phyloP scores from a whole-genome alignment of 1,140 invertebrate genomes.

The Drepana arcuata region DNA sequence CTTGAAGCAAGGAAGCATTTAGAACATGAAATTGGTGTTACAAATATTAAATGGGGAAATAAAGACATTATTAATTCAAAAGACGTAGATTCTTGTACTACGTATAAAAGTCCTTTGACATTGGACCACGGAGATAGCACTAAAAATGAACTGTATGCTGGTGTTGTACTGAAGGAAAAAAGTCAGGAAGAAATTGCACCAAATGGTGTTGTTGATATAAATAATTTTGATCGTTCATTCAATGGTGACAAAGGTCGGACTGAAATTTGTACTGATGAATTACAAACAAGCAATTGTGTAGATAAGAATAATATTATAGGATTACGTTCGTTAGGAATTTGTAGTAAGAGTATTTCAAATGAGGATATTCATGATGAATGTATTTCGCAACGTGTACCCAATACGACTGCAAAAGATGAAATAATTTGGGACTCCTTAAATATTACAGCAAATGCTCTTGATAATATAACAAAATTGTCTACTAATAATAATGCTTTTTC shows the following conservation, averaged over 20 bases:
- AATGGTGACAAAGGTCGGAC: background rate
- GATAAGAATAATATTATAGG: background rate
- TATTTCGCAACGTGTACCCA: too few species aligned
- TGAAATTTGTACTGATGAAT: background rate
- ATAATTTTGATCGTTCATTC: background rate
- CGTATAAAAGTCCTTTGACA: background rate
- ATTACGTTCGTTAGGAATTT: too few species aligned
- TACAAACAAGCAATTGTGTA: background rate
- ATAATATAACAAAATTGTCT: conserved; percentile 37
- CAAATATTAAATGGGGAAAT: conserved; percentile 73
- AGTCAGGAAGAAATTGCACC: background rate
- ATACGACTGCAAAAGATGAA: conserved; percentile 21
- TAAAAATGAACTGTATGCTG: too few species aligned
- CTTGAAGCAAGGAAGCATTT: conserved; percentile 86
- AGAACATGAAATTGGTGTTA: conserved; percentile 75
- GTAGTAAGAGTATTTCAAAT: background rate
- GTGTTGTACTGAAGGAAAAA: background rate
- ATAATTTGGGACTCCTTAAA: conserved; percentile 47
- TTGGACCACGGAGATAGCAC: background rate
- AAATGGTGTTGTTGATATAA: background rate
- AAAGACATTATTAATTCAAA: background rate
- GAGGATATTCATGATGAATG: background rate
- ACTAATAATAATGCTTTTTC: conserved; percentile 31
- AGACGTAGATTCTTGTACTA: background rate
- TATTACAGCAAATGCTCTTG: conserved; percentile 32